Base-by-base conservation (phyloP, 2,113 vertebrate genomes). In the Notarius lentiginosus region DNA sequence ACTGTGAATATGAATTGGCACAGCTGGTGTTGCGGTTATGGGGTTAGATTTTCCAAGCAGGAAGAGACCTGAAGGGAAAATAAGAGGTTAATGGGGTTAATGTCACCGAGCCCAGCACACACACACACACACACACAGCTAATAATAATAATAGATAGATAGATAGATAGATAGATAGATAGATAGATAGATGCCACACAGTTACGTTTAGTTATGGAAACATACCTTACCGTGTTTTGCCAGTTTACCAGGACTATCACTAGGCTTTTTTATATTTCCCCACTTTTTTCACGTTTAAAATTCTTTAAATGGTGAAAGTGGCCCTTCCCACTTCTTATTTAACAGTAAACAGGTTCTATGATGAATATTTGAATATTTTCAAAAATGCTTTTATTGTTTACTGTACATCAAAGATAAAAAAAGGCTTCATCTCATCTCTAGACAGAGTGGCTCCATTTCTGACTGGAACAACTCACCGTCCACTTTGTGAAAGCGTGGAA, bases 401-500 rank as follows among this genome's bases (percentile, higher is more conserved):
- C 41, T 75, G 51, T 14, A 79, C 22, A 53, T 79, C 34, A 53
- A 86, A 63, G 7, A 30, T 49, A 14, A 41, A 30, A 86, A 87
- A 87, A 41, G 47, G 18, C 55, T 79, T 53, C 9, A 86, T 91
- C 76, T 79, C 87, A 89, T 95, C 93, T 92, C 91, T 95, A 96
- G 96, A 96, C 96, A 95, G 91, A 55, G 90, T 61, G 96, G 94
- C 96, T 97, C 95, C 95, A 91, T 93, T 90, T 96, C 95, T 96
- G 95, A 95, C 96, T 96, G 96, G 93, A 95, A 95, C 92, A 96
- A 95, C 92, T 95, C 92, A 95, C 95, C 89, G 93, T 94, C 92
- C 93, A 94, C 92, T 96, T 93, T 90, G 92, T 95, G 88, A 94
- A 95, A 96, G 95, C 95, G 95, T 95, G 96, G 96, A 94, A 96